Evolutionary conservation across 30 jellyfish, hydroid and myxozoan genomes (phyloP), one percentile per base, ranked within the genome.

Genomic region (Hydractinia symbiolongicarpus): DNA sequence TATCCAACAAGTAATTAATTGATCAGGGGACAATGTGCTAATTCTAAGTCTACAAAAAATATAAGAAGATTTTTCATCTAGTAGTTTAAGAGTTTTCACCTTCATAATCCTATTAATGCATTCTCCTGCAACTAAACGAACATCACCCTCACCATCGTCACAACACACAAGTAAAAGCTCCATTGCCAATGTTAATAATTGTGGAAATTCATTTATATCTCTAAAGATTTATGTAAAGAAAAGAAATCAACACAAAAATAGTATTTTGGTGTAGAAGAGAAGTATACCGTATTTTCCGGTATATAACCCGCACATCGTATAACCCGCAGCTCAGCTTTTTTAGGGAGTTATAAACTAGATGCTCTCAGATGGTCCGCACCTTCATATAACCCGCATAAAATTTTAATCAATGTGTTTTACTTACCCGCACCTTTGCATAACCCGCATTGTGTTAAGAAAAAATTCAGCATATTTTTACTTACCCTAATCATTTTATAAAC

Each of bases 91-190:
- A 62, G 19, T 64, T 58, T 16, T 50, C 77, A 90, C 97, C 96
- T 90, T 90, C 76, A 90, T 86, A 19, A 90, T 81, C 76, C 78
- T 86, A 85, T 90, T 90, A 50, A 90, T 67, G 73, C 95, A 94
- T 58, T 90, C 97, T 19, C 97, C 97, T 51, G 96, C 97, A 86
- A 87, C 88, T 44, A 90, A 86, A 19, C 97, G 86, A 52, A 90
- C 97, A 86, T 86, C 97, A 7, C 95, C 97, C 57, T 90, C 97
- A 40, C 72, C n/a, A 66, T 90, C 97, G 83, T 90, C 95, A 86
- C 97, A 90, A 9, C 92, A 94, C 67, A 81, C 88, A 21, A 90
- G 82, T 13, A 90, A 80, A 44, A 90, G 67, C 75, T 90, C 97
- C 50, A 82, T 77, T 71, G 97, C 91, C 3, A 70, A 86, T 51